phyloP scores from a whole-genome alignment of 2,888 invertebrate species.

The Lasiommata megera region DNA sequence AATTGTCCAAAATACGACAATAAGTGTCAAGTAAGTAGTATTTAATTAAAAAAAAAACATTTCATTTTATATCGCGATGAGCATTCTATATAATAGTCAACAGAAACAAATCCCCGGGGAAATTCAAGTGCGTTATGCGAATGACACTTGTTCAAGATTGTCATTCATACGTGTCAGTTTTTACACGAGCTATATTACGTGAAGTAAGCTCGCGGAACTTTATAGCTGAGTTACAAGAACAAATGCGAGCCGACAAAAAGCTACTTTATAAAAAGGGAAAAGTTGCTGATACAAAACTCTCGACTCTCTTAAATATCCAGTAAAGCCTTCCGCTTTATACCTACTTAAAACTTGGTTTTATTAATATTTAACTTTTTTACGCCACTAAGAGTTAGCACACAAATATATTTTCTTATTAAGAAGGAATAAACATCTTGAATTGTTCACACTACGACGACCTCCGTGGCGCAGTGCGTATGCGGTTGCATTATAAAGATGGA shows the following conservation, averaged over 20 bases:
- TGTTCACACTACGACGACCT: too few relatives aligned
- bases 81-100: too few relatives aligned
- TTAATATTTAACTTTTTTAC: background rate
- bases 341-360: conserved; percentile 6
- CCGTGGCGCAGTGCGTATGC: too few relatives aligned
- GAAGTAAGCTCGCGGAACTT: conserved; percentile 2
- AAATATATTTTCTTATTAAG: too few relatives aligned
- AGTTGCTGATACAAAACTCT: conserved; percentile 12
- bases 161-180: background rate
- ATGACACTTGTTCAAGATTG: background rate
- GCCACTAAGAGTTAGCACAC: background rate
- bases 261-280: conserved; percentile 4
- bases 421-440: too few relatives aligned
- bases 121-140: background rate
- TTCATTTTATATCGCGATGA: too few relatives aligned
- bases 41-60: too few relatives aligned
- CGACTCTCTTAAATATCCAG: conserved; percentile 8
- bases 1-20: too few relatives aligned
- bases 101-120: background rate
- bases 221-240: conserved; percentile 8
- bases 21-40: too few relatives aligned
- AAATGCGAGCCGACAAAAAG: conserved; percentile 6
- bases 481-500: too few relatives aligned
- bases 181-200: background rate
- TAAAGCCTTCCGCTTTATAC: conserved; percentile 10